Evolutionary conservation across 2,797 vertebrate genomes (phyloP).

Genomic region (Mormyrops boulengeri): DNA sequence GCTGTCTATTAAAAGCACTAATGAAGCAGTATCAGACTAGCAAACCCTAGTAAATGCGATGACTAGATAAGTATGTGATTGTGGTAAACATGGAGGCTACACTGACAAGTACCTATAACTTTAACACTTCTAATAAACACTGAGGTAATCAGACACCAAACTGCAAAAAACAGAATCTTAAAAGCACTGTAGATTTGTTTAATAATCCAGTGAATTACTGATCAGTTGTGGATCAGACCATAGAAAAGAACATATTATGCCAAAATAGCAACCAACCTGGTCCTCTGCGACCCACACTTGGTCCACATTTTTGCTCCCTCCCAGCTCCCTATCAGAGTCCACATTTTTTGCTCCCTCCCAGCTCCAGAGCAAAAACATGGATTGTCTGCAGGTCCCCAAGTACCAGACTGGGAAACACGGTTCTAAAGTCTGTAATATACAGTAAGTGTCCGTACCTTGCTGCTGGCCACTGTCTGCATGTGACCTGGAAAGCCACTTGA

Average conservation of each 20-base stretch:
- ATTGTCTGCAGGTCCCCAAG: neutral
- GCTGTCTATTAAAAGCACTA: neutral
- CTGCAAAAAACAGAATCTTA: neutral
- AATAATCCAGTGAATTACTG: conserved; percentile 31
- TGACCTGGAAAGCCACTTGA: neutral
- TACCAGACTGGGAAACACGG: neutral
- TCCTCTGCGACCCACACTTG: neutral
- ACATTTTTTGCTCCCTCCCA: neutral
- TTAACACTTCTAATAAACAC: neutral
- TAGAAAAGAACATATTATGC: conserved; percentile 53
- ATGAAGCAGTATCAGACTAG: neutral
- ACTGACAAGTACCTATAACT: neutral
- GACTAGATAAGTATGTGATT: neutral
- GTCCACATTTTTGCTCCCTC: neutral
- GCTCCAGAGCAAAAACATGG: neutral
- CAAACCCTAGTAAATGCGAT: neutral
- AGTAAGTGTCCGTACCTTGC: neutral
- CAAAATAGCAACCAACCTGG: conserved; percentile 40
- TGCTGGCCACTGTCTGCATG: neutral
- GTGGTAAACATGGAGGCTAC: neutral
- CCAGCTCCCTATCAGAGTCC: neutral
- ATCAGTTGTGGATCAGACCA: conserved; percentile 50
- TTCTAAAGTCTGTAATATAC: neutral
- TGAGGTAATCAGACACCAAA: neutral
- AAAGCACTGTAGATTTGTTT: neutral